Conservation (phyloP, 2,113 vertebrate species). For the Charina bottae region DNA sequence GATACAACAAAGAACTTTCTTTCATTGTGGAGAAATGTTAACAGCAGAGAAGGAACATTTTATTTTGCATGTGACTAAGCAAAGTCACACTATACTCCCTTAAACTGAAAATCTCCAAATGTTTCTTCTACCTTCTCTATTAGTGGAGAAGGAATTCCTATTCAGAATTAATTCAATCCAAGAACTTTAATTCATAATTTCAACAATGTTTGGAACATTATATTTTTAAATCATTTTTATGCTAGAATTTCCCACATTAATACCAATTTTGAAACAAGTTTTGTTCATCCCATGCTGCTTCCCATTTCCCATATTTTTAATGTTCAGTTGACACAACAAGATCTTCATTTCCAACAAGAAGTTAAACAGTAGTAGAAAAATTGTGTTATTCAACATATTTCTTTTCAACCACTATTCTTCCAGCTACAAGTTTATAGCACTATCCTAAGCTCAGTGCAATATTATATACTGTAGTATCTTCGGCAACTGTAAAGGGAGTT, state of each 20-base stretch:
- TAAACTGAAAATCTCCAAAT: neutral
- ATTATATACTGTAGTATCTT: neutral
- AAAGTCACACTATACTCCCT: neutral
- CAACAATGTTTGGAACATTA: neutral
- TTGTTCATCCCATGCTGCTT: neutral
- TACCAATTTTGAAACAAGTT: neutral
- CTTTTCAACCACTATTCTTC: neutral
- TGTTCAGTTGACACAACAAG: neutral
- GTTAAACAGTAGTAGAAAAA: neutral
- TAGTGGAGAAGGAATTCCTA: neutral
- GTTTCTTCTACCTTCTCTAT: neutral
- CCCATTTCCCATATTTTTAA: neutral
- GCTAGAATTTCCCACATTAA: neutral
- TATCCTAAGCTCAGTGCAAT: neutral
- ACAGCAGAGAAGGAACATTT: neutral
- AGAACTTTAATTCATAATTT: neutral
- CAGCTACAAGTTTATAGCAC: neutral
- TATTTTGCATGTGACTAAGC: neutral
- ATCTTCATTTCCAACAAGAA: neutral
- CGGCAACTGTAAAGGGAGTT: neutral
- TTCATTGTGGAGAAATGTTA: neutral
- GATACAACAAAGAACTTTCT: neutral
- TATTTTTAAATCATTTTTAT: neutral
- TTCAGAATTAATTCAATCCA: neutral
- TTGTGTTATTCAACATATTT: neutral